Evolutionary conservation across 2,888 invertebrate species (phyloP).

Genomic region (Melieria crassipennis): DNA sequence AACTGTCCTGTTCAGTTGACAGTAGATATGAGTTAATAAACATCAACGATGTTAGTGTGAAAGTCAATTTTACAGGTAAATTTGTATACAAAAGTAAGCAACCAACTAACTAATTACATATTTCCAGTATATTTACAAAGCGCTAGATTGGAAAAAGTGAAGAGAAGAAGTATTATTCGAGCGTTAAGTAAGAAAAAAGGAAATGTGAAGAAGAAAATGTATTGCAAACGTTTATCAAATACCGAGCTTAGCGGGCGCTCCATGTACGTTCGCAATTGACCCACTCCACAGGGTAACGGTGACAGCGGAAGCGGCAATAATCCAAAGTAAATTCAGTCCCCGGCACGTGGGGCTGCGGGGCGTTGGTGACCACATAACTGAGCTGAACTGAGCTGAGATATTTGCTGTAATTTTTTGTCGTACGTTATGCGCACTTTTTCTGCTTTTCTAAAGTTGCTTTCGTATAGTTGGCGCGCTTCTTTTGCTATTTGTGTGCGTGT

Average conservation of each 20-base stretch:
- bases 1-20: background rate
- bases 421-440: no score
- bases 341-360: background rate
- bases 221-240: slow-evolving; percentile 25
- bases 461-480: no score
- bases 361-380: slow-evolving; percentile 18
- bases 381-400: background rate
- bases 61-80: background rate
- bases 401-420: no score
- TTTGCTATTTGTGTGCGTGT: no score
- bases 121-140: background rate
- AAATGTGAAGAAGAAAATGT: background rate
- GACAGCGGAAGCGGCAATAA: slow-evolving; percentile 29
- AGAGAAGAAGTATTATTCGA: background rate
- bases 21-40: background rate
- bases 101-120: background rate
- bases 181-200: background rate
- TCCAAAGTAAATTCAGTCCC: slow-evolving; percentile 27
- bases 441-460: no score
- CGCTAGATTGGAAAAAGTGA: background rate
- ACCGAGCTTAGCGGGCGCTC: slow-evolving; percentile 48
- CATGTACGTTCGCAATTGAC: slow-evolving; percentile 35
- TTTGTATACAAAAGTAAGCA: background rate
- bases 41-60: background rate
- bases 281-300: slow-evolving; percentile 33